Conservation (phyloP, 2,113 vertebrate species). For the Lutjanus erythropterus region DNA sequence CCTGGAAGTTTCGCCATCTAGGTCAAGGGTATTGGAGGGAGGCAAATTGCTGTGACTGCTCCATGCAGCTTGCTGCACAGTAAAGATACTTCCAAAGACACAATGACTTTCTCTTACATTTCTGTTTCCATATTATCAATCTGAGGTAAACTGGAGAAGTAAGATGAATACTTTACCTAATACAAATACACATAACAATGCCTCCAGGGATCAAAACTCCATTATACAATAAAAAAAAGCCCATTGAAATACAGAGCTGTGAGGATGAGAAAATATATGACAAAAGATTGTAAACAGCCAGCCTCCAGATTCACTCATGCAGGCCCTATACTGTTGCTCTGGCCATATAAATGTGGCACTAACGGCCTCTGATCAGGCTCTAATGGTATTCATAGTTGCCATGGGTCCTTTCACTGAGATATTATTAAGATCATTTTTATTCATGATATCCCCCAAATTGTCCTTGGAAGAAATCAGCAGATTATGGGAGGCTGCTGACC, state of each 20-base stretch:
- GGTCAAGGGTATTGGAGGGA: constrained; percentile 84
- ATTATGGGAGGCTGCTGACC: constrained; percentile 82
- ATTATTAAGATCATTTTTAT: constrained; percentile 87
- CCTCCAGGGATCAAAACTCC: constrained; percentile 33
- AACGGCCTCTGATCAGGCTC: constrained; percentile 78
- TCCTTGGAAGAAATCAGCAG: constrained; percentile 85
- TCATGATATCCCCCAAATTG: constrained; percentile 87
- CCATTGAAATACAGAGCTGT: constrained; percentile 35
- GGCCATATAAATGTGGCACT: constrained; percentile 77
- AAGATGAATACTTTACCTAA: constrained; percentile 34
- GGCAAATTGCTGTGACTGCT: constrained; percentile 64
- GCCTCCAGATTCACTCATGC: constrained; percentile 56
- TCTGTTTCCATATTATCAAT: constrained; percentile 40
- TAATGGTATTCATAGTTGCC: constrained; percentile 87
- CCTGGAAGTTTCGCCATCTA: constrained; percentile 79
- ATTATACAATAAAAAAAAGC: constrained; percentile 27
- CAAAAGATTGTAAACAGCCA: constrained; percentile 60
- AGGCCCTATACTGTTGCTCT: constrained; percentile 58
- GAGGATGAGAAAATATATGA: constrained; percentile 50
- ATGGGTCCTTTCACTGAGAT: constrained; percentile 78
- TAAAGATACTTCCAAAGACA: constrained; percentile 67
- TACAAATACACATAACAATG: constrained; percentile 49
- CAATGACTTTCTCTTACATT: constrained; percentile 66
- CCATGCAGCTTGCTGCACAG: constrained; percentile 48
- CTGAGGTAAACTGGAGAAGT: constrained; percentile 28